These are phyloP conservation scores for Marronus borbonicus DNA, from an alignment of 2,888 invertebrate species.

Conservation along the genomic window DNA sequence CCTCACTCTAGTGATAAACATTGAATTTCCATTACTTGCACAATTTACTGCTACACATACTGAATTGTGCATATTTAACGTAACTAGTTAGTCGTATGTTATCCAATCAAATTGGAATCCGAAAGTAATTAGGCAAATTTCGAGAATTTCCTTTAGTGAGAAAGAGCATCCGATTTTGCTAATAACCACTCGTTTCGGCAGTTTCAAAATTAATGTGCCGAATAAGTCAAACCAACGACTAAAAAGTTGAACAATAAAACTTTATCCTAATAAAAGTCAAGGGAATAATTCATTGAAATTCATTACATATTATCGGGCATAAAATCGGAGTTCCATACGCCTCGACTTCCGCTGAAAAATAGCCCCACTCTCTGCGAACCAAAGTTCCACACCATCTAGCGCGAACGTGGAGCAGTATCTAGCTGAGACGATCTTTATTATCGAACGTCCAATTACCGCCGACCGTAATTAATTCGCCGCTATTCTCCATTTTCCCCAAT, in stretches of 20 bases:
- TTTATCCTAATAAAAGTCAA: slow-evolving; percentile 47
- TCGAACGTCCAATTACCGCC: slow-evolving; percentile 43
- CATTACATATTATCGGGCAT: slow-evolving; percentile 51
- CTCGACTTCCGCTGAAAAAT: slow-evolving; percentile 41
- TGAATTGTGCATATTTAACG: too few relatives aligned
- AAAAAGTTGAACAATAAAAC: slow-evolving; percentile 51
- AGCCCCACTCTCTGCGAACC: slow-evolving; percentile 32
- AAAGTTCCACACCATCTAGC: slow-evolving; percentile 29
- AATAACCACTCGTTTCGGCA: slow-evolving; percentile 9
- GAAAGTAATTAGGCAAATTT: too few relatives aligned
- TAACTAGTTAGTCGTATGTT: too few relatives aligned
- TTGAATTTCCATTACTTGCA: too few relatives aligned
- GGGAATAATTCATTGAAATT: slow-evolving; percentile 52
- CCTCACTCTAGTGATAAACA: too few relatives aligned
- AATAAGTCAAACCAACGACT: slow-evolving; percentile 41
- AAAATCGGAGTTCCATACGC: slow-evolving; percentile 47
- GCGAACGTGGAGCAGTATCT: slow-evolving; percentile 40
- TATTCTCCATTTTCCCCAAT: slow-evolving; percentile 25
- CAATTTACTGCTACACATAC: too few relatives aligned
- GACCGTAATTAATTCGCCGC: slow-evolving; percentile 40
- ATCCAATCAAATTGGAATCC: too few relatives aligned
- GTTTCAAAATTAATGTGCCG: slow-evolving; percentile 36
- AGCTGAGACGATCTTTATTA: slow-evolving; percentile 41
- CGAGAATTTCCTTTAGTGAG: too few relatives aligned
- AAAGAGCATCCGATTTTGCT: slow-evolving; percentile 30